Evolutionary conservation across 2,113 vertebrate genomes (phyloP).

Genomic region (Puffinus mauretanicus): DNA sequence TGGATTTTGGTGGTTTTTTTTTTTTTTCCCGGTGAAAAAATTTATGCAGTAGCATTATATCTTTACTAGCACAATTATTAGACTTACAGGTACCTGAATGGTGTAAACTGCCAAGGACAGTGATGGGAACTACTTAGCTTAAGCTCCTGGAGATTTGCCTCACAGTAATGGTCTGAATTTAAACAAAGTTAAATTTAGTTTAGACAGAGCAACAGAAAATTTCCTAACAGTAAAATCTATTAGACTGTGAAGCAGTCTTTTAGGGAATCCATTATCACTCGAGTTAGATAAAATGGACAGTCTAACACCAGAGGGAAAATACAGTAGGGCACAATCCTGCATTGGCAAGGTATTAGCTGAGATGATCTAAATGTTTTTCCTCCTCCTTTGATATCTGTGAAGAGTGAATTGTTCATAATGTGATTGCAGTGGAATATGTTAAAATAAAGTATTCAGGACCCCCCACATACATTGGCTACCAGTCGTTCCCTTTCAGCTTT

Average conservation of each 20-base stretch:
- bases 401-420: background rate
- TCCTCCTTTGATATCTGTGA: background rate
- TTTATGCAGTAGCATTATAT: background rate
- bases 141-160: background rate
- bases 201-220: background rate
- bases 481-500: background rate
- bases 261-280: background rate
- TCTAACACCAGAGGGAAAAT: background rate
- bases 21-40: background rate
- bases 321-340: background rate
- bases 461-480: background rate
- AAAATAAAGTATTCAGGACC: conserved; percentile 15
- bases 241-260: background rate
- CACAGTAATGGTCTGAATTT: background rate
- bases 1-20: background rate
- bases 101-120: background rate
- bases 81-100: background rate
- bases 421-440: background rate
- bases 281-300: background rate
- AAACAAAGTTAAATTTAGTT: background rate
- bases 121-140: background rate
- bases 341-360: background rate
- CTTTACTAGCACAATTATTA: background rate
- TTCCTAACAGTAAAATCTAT: background rate
- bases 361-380: background rate